phyloP scores from a whole-genome alignment of 2,113 vertebrate genomes.

The Serinus canaria region DNA sequence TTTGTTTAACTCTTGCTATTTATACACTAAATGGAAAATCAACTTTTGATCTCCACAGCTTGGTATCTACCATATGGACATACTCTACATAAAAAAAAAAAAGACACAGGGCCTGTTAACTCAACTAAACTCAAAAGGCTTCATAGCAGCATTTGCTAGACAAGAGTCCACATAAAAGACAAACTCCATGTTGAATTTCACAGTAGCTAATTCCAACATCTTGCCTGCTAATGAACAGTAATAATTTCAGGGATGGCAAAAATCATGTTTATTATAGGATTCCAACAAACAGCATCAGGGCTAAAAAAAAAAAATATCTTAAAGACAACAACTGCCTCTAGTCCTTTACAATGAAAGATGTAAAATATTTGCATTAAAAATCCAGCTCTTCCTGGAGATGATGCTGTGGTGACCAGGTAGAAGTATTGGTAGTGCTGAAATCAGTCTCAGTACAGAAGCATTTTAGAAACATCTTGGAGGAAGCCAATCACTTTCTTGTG shows the following conservation, averaged over 20 bases:
- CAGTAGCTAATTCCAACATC: constrained; percentile 18
- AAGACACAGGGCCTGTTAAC: not conserved
- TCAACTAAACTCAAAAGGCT: constrained; percentile 23
- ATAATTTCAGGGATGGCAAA: not conserved
- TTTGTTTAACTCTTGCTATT: constrained; percentile 49
- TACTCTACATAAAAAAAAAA: not conserved
- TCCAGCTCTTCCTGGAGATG: not conserved
- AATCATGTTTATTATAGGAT: not conserved
- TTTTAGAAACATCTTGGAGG: not conserved
- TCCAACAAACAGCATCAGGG: not conserved
- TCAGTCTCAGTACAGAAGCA: not conserved
- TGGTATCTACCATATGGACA: constrained; percentile 54
- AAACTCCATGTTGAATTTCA: constrained; percentile 28
- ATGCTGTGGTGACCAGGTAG: not conserved
- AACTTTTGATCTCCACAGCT: constrained; percentile 48
- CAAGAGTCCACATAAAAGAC: not conserved
- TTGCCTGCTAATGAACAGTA: constrained; percentile 44
- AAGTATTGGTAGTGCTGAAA: not conserved
- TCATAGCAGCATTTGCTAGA: constrained; percentile 23
- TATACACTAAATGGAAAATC: constrained; percentile 41
- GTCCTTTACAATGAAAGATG: not conserved
- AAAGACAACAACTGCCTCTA: not conserved
- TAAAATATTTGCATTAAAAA: not conserved
- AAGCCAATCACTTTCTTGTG: not conserved
- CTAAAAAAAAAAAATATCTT: not conserved